Base-by-base conservation (phyloP, 2,113 vertebrate genomes). In the Austrofundulus limnaeus region DNA sequence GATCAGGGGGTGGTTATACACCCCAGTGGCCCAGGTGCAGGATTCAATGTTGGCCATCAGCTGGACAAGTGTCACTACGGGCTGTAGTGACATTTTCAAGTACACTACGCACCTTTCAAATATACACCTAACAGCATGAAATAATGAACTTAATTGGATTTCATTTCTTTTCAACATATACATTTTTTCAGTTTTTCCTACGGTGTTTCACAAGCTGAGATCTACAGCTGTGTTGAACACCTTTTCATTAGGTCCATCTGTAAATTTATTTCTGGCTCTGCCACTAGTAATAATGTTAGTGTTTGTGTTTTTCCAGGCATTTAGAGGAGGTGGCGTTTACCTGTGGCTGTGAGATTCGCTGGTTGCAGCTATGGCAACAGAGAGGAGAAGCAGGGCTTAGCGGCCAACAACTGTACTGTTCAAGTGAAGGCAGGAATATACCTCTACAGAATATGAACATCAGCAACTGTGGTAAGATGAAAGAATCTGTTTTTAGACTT, bases 291-390 rank as follows among this genome's bases (percentile, higher is more conserved):
- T 20, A 2, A 1, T 16, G 58, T 54, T 3, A 6, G 2, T 58
- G 17, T 20, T 72, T 2, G 31, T 48, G 16, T 67, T 5, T 56
- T 48, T 61, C 1, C 80, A 98, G 97, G 88, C 93, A 90, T 71
- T 64, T 98, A 89, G 95, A 97, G 80, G 94, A 94, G 12, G 94
- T 96, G 86, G 85, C 93, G 66, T 98, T 98, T 76, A 89, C 92
- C 86, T 98, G 97, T 72, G 96, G 94, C 92, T 98, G 97, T 1
- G 91, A 93, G 60, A 96, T 98, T 70, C 97, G 96, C 71, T 98
- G 97, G 97, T 94, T 98, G 89, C 97, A 98, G 88, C 93, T 98
- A 78, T 97, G 96, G 94, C 96, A 96, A 90, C 94, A 95, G 89
- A 93, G 94, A 83, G 93, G 94, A 0, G 94, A 95, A 74, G 95